Conservation (phyloP, 1,140 invertebrate genomes). For the Ectropis grisescens region DNA sequence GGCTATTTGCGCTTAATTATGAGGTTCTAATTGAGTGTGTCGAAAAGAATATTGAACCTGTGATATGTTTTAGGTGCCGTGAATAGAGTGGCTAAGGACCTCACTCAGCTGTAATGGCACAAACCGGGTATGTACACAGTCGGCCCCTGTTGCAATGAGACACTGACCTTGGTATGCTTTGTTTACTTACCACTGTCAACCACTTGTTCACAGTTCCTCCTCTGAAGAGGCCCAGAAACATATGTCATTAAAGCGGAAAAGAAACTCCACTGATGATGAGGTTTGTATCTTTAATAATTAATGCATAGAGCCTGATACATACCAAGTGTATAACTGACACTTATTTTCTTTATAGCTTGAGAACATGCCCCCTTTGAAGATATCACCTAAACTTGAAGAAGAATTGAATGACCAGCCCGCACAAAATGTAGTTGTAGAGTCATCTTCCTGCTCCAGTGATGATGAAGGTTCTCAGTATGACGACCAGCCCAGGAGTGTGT, state of each 20-base stretch:
- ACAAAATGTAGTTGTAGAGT: constrained; percentile 54
- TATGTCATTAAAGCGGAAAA: constrained; percentile 50
- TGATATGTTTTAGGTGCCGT: constrained; percentile 35
- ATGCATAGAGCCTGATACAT: no score
- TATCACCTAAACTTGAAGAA: constrained; percentile 31
- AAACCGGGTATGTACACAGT: constrained; percentile 52
- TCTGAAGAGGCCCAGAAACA: constrained; percentile 45
- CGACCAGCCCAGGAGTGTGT: constrained; percentile 46
- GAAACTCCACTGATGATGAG: constrained; percentile 60
- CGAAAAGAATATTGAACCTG: constrained; percentile 16
- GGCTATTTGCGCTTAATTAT: constrained; percentile 23
- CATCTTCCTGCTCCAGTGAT: constrained; percentile 58
- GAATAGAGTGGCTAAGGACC: constrained; percentile 22
- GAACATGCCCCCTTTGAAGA: constrained; percentile 52
- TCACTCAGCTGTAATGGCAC: constrained; percentile 42
- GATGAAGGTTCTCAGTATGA: constrained; percentile 39
- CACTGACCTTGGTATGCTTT: constrained; percentile 33
- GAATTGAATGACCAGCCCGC: constrained; percentile 34
- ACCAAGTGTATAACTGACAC: no score
- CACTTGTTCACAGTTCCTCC: constrained; percentile 36
- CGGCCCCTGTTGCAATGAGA: constrained; percentile 16
- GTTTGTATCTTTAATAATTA: constrained; percentile 17
- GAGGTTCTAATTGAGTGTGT: constrained; percentile 2
- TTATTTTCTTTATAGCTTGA: constrained; percentile 40
- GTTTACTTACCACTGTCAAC: constrained; percentile 24